Evolutionary conservation across 2,888 invertebrate species (phyloP), one percentile per base, ranked within the genome.

Genomic region (Polydrusus tereticollis): DNA sequence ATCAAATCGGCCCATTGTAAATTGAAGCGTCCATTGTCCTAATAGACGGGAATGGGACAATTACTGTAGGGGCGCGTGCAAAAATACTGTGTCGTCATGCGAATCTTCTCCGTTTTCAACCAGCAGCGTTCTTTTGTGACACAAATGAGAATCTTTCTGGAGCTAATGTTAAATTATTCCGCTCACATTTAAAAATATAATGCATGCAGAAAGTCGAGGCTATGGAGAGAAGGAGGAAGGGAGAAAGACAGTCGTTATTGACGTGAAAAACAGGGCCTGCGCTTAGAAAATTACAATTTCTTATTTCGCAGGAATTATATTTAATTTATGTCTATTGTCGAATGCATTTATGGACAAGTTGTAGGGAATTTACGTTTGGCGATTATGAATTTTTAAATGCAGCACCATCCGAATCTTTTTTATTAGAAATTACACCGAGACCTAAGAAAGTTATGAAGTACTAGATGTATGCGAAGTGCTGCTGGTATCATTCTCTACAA

Each of bases 131-230:
- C 69, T 72, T 74, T 72, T 72, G 72, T 75, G 75, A 72, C 75
- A 69, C 72, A 75, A 75, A 75, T 75, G 75, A 75, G 75, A 75
- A 75, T 75, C 72, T 75, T 75, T 75, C 72, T 75, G 57, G 57
- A 69, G 78, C 80, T 81, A 82, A 82, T 81, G 82, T 82, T 80
- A 81, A 82, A 79, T 81, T 82, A 82, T 82, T 82, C 81, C 80
- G 79, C 79, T 80, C 82, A 81, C 82, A 82, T 83, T 83, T 81
- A 82, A 81, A 83, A 82, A 82, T 81, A 82, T 82, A 82, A 83
- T 82, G 80, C 80, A 82, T 83, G 83, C 82, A 82, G 80, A 72
- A 74, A 29, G 67, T 26, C 66, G 68, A 69, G 65, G 69, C 65
- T 66, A 66, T 60, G 38, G 36, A 55, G 57, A 50, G 67, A 67